Evolutionary conservation across 2,113 vertebrate species (phyloP), one percentile per base, ranked within the genome.

Genomic region (Scytalopus superciliaris): DNA sequence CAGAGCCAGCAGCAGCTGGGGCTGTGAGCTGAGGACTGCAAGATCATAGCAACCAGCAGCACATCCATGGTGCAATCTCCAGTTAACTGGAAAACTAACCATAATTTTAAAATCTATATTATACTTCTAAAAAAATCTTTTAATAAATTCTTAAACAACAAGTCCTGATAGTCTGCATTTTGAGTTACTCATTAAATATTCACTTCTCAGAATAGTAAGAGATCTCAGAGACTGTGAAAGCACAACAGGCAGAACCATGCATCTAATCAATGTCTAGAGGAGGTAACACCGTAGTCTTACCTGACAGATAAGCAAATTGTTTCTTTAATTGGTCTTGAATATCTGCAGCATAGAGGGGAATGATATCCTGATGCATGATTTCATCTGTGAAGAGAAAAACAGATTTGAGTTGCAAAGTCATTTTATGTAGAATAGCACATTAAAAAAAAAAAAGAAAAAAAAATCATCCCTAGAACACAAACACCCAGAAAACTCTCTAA

Each of bases 291-390:
- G 2, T 0, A 37, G 10, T 47, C 95, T 98, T 95, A 99, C 99
- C 99, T 92, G 99, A 99, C 35, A 99, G 98, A 97, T 99, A 99
- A 72, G 99, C 99, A 52, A 99, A 99, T 73, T 99, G 98, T 93
- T 99, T 99, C 97, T 96, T 98, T 96, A 99, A 98, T 96, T 99
- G 99, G 66, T 98, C 98, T 44, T 98, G 97, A 97, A 99, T 99
- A 98, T 99, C 99, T 33, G 98, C 98, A 24, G 99, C 99, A 17
- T 97, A 98, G 92, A 99, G 98, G 4, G 98, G 98, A 93, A 98
- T 97, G 93, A 97, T 98, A 96, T 99, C 99, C 96, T 98, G 98
- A 97, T 99, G 99, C 99, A 99, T 99, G 98, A 99, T 99, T 96
- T 99, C 99, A 99, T 99, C 92, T 97, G 91, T 18, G 10, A 37